These are phyloP conservation scores for Clarias batrachus DNA, from an alignment of 2,113 vertebrate species.

Conservation along the genomic window DNA sequence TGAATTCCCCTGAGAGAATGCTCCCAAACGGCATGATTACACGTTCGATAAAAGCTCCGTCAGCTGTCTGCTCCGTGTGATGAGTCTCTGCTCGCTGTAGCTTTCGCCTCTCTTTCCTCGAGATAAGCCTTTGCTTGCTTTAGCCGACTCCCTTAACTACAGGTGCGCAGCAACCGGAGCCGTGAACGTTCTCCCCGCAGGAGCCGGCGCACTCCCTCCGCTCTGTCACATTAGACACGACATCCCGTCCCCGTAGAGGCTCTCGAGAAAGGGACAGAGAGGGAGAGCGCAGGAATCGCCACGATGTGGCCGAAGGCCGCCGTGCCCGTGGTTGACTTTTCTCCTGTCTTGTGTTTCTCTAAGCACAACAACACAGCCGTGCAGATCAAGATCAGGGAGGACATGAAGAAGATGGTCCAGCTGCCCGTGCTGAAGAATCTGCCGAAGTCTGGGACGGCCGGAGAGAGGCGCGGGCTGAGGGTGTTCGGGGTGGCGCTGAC, in stretches of 20 bases:
- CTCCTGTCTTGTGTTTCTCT: constrained; percentile 65
- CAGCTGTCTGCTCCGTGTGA: constrained; percentile 13
- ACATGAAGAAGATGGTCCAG: constrained; percentile 85
- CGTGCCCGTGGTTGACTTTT: constrained; percentile 61
- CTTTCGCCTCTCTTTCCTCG: constrained; percentile 4
- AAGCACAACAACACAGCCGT: constrained; percentile 84
- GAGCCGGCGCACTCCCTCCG: constrained; percentile 52
- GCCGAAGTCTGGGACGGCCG: neutral
- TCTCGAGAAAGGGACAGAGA: neutral
- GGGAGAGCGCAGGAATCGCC: constrained; percentile 1
- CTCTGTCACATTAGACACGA: constrained; percentile 24
- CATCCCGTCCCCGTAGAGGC: neutral
- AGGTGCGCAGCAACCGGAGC: constrained; percentile 69
- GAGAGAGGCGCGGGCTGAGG: constrained; percentile 53
- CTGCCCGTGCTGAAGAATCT: constrained; percentile 72
- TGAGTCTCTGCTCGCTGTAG: constrained; percentile 9
- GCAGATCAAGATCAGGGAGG: constrained; percentile 84
- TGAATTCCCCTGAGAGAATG: neutral
- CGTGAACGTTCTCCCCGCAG: constrained; percentile 65
- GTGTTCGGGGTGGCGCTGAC: constrained; percentile 78
- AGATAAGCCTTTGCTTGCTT: constrained; percentile 31
- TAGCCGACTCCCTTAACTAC: constrained; percentile 53
- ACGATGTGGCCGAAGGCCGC: constrained; percentile 23
- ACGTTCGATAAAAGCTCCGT: constrained; percentile 2
- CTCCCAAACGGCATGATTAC: neutral